Conservation (phyloP, 2,888 invertebrate species). For the Lissonota sp. region DNA sequence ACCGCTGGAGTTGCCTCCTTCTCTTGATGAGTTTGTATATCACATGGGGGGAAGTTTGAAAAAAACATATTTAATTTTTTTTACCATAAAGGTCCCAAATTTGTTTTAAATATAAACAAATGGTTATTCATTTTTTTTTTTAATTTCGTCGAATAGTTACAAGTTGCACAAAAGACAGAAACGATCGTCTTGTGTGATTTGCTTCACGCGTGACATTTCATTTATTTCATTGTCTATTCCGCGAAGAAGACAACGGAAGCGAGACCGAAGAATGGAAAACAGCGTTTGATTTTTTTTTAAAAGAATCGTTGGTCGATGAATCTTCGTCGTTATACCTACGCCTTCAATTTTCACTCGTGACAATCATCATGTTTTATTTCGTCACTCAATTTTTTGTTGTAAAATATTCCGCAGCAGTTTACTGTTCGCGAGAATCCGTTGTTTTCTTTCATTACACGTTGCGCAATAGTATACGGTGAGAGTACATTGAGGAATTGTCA, state of each 20-base stretch:
- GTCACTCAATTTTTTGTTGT: constrained; percentile 23
- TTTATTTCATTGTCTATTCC: constrained; percentile 55
- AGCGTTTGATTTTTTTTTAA: constrained; percentile 2
- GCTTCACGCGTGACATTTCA: constrained; percentile 44
- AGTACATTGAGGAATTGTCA: constrained; percentile 70
- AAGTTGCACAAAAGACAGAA: background rate
- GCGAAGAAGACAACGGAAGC: constrained; percentile 27
- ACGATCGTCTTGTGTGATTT: constrained; percentile 35
- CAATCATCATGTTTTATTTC: constrained; percentile 52
- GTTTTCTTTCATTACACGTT: constrained; percentile 64
- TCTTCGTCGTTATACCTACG: constrained; percentile 41
- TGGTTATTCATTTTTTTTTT: too few species aligned
- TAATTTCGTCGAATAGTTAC: too few species aligned
- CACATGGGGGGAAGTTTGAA: too few species aligned
- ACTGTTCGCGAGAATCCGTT: constrained; percentile 42
- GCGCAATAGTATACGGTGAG: constrained; percentile 68
- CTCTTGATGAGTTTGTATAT: too few species aligned
- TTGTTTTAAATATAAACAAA: too few species aligned
- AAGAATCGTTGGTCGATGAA: constrained; percentile 45
- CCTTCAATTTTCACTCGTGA: constrained; percentile 6
- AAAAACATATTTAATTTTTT: too few species aligned
- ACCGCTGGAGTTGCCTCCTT: too few species aligned
- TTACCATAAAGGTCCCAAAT: too few species aligned
- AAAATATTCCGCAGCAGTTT: background rate
- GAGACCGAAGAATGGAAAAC: constrained; percentile 24